Conservation (phyloP, 2,888 invertebrate genomes). For the Punctoribates punctum region DNA sequence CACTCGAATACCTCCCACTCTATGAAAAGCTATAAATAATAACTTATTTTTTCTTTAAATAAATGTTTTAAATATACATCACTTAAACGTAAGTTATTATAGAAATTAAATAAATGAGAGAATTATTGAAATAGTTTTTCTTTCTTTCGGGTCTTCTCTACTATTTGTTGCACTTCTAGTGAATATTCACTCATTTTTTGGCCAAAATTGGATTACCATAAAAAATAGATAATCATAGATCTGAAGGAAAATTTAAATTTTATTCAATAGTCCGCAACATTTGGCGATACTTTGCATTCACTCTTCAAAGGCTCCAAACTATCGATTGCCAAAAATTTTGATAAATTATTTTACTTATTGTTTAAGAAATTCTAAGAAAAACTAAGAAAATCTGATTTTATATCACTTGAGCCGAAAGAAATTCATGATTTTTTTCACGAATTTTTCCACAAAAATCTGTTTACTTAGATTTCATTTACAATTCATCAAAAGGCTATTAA, state of each 20-base stretch:
- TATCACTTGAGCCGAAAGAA: too few species aligned
- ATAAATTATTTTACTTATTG: neutral
- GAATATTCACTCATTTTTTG: neutral
- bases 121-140: neutral
- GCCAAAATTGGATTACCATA: neutral
- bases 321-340: neutral
- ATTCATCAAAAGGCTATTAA: too few species aligned
- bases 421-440: too few species aligned
- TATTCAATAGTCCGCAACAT: too few species aligned
- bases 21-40: conserved; percentile 10
- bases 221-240: neutral
- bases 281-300: too few species aligned
- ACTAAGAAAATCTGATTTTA: too few species aligned
- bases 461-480: too few species aligned
- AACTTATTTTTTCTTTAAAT: conserved; percentile 3
- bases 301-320: too few species aligned
- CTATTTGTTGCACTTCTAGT: neutral
- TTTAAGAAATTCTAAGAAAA: neutral
- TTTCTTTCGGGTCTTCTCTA: neutral
- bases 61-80: neutral
- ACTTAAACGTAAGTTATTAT: neutral
- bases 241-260: too few species aligned
- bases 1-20: conserved; percentile 11
- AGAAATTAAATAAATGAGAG: conserved; percentile 19
- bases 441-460: too few species aligned